Conservation (phyloP, 2,888 invertebrate genomes). For the Xestoiulus laeticollis region DNA sequence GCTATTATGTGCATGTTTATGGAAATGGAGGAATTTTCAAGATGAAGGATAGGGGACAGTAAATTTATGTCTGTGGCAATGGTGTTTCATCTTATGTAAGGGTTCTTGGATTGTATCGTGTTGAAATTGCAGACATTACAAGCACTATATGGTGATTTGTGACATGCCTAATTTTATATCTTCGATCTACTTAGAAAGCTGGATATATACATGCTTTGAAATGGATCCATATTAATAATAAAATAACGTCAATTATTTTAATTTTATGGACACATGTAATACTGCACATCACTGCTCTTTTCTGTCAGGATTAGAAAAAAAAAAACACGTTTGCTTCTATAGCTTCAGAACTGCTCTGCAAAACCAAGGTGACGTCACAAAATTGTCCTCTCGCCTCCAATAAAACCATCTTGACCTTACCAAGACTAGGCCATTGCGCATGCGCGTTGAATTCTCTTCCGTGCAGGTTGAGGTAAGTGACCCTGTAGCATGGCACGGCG, state of each 20-base stretch:
- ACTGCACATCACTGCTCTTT: neutral
- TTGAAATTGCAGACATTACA: neutral
- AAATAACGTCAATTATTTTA: neutral
- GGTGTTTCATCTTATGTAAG: too few species aligned
- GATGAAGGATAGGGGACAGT: neutral
- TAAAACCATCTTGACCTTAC: slow-evolving; percentile 13
- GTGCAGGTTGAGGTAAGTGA: slow-evolving; percentile 27
- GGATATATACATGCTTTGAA: neutral
- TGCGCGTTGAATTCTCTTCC: neutral
- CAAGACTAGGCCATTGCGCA: neutral
- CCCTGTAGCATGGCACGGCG: slow-evolving; percentile 22
- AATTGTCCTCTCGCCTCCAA: neutral
- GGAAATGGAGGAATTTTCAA: neutral
- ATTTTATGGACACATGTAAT: neutral
- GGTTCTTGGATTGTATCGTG: too few species aligned
- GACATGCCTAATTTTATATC: neutral
- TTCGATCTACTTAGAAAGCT: neutral
- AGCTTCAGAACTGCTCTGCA: neutral
- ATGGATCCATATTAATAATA: neutral
- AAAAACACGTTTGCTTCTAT: too few species aligned
- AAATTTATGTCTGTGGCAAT: too few species aligned
- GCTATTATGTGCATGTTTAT: neutral
- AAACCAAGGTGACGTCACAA: neutral
- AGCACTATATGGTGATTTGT: neutral
- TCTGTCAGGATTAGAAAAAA: too few species aligned